A percentile compares a stretch with the other conserved stretches of the same genome.
phyloP scores from a whole-genome alignment of 2,113 vertebrate species.

The Menura novaehollandiae region DNA sequence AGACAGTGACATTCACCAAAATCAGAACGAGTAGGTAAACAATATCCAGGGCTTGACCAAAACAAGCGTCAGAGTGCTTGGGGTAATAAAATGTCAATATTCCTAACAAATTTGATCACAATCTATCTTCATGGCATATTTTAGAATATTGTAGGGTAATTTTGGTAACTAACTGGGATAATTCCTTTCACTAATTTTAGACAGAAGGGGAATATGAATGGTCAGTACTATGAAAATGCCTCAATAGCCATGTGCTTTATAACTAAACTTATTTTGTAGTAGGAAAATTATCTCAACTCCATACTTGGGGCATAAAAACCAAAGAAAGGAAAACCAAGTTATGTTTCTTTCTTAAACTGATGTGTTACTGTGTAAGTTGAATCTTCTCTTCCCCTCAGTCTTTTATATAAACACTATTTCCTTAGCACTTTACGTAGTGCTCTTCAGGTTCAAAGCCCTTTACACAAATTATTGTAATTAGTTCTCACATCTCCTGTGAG shows the following conservation, averaged over 20 bases:
- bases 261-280: neutral
- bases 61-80: neutral
- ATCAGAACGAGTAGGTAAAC: neutral
- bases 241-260: fast-evolving
- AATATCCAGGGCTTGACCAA: neutral
- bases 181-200: neutral
- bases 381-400: neutral
- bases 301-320: neutral
- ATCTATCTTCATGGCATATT: fast-evolving
- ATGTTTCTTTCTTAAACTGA: neutral
- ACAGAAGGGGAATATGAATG: fast-evolving
- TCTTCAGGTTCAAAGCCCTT: conserved; percentile 44
- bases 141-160: neutral
- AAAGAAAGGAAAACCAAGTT: neutral
- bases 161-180: neutral
- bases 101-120: neutral
- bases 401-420: neutral
- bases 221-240: neutral
- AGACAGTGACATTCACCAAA: neutral
- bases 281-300: neutral
- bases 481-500: conserved; percentile 24
- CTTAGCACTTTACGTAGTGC: neutral
- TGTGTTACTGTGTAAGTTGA: neutral
- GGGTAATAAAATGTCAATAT: neutral
- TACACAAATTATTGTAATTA: conserved; percentile 52